Percentiles rank a stretch among this genome's conserved stretches.
These are phyloP conservation scores for Dipodomys merriami DNA, from an alignment of 2,113 vertebrate genomes.

Conservation along the genomic window DNA sequence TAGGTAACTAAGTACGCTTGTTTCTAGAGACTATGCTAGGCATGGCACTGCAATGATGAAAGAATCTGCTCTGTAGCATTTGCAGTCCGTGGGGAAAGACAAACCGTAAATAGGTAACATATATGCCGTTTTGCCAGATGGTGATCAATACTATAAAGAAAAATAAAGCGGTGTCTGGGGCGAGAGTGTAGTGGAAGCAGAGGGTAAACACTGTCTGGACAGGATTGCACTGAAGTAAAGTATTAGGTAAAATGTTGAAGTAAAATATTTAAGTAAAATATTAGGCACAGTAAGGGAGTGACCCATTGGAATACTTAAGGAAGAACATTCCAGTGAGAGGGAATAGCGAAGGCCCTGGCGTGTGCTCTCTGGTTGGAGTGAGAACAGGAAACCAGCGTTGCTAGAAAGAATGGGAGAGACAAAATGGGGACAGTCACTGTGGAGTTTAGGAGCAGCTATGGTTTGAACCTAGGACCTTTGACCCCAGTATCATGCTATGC, in stretches of 20 bases:
- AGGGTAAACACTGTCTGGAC: neutral
- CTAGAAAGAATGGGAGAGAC: neutral
- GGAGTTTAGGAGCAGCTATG: neutral
- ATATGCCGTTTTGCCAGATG: neutral
- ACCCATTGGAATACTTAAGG: neutral
- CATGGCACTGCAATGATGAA: neutral
- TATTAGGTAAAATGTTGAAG: too few relatives aligned
- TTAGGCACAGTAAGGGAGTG: neutral
- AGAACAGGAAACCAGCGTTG: neutral
- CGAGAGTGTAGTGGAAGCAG: neutral
- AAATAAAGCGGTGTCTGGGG: neutral
- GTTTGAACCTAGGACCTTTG: neutral
- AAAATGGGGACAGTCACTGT: rapidly evolving
- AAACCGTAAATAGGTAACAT: neutral
- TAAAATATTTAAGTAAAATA: neutral
- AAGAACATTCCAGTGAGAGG: neutral
- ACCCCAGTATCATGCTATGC: neutral
- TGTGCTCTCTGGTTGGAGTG: neutral
- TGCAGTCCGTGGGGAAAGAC: neutral
- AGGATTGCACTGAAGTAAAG: too few relatives aligned
- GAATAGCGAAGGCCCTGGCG: neutral
- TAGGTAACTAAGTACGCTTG: neutral
- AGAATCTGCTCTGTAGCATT: neutral
- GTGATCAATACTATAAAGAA: neutral
- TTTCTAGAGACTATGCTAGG: neutral